A percentile compares a stretch with the other conserved stretches of the same genome.
Evolutionary conservation across 2,113 vertebrate species (phyloP).

Genomic region (Clinocottus analis): DNA sequence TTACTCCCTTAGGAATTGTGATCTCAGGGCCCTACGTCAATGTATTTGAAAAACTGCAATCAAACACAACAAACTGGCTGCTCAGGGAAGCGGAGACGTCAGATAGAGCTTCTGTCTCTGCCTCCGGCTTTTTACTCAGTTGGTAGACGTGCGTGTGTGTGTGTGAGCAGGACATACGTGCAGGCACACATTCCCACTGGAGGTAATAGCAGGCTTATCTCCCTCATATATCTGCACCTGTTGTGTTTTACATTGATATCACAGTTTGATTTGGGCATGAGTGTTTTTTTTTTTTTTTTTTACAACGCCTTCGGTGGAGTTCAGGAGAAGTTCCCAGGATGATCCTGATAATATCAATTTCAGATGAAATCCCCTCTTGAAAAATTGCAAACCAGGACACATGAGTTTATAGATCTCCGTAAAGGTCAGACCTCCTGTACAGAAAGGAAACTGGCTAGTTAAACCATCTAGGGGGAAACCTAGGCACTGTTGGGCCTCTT

Average conservation of each 20-base stretch:
- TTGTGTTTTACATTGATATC: not conserved
- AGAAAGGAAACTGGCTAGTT: not conserved
- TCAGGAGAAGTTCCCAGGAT: not conserved
- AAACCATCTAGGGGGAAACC: too few relatives aligned
- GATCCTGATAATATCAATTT: not conserved
- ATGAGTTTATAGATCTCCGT: too few relatives aligned
- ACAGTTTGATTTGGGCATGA: conserved; percentile 24
- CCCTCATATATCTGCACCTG: conserved; percentile 32
- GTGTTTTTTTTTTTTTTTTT: conserved; percentile 16
- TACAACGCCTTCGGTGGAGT: not conserved
- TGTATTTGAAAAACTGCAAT: too few relatives aligned
- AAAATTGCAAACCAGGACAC: not conserved
- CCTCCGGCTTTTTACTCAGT: not conserved
- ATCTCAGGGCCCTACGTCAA: too few relatives aligned
- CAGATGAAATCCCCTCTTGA: conserved; percentile 21
- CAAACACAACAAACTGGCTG: not conserved
- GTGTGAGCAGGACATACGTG: conserved; percentile 13
- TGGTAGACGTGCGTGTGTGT: not conserved
- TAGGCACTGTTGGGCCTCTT: not conserved
- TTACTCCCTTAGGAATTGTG: too few relatives aligned
- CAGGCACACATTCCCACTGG: conserved; percentile 8
- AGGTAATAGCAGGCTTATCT: conserved; percentile 20
- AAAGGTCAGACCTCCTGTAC: conserved; percentile 2
- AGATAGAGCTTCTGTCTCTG: not conserved
- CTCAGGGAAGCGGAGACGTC: not conserved